phyloP scores from a whole-genome alignment of 2,113 vertebrate genomes.

The Urocitellus parryii region DNA sequence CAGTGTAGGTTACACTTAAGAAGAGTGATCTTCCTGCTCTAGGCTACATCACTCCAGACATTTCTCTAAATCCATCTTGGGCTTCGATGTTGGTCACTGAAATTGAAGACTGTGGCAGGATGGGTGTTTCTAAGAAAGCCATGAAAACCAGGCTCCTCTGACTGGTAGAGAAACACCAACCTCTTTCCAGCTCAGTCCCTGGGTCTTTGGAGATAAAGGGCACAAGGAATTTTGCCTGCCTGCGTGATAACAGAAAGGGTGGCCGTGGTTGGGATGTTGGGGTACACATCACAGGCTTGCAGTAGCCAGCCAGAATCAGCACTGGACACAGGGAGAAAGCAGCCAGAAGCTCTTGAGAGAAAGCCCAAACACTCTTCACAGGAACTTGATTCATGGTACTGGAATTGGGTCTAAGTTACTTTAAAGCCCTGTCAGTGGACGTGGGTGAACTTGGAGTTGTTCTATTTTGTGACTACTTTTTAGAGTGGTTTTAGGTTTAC shows the following conservation, averaged over 20 bases:
- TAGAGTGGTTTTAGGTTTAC: background rate
- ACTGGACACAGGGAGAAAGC: background rate
- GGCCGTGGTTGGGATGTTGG: background rate
- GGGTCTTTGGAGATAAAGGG: background rate
- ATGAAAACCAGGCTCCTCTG: background rate
- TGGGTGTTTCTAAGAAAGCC: too few species aligned
- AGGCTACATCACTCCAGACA: background rate
- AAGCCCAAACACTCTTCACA: background rate
- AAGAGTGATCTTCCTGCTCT: background rate
- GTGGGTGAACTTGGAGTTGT: background rate
- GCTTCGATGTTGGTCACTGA: background rate
- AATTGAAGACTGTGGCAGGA: background rate
- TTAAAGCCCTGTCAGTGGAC: background rate
- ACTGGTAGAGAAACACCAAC: background rate
- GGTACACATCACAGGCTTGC: accelerated
- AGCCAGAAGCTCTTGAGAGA: background rate
- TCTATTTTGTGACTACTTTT: constrained; percentile 48
- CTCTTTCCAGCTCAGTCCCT: background rate
- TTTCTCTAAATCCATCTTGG: background rate
- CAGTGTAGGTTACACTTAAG: background rate
- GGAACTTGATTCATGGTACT: background rate
- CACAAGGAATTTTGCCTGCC: background rate
- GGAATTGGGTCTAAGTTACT: background rate
- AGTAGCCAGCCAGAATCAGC: background rate
- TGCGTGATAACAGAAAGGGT: background rate